Conservation (phyloP, 2,797 vertebrate genomes). For the Gobionotothen gibberifrons region DNA sequence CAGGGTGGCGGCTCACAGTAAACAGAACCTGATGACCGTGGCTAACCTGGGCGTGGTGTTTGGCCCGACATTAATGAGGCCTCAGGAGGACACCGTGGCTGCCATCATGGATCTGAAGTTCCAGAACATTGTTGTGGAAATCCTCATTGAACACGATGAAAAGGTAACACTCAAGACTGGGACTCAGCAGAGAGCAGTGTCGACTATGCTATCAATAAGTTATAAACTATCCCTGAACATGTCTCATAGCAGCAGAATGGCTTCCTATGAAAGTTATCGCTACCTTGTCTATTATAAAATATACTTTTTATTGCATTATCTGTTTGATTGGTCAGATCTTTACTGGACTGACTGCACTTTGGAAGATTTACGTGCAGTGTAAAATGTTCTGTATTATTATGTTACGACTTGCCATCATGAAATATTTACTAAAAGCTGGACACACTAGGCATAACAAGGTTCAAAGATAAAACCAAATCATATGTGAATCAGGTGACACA, state of each 20-base stretch:
- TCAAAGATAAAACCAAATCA: conserved; percentile 23
- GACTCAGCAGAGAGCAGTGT: conserved; percentile 1
- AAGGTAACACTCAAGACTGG: conserved; percentile 83
- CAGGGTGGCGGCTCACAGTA: conserved; percentile 84
- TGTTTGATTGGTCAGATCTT: conserved; percentile 12
- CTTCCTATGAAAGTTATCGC: conserved; percentile 19
- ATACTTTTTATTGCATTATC: conserved; percentile 16
- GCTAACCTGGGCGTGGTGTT: conserved; percentile 98
- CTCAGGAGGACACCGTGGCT: conserved; percentile 96
- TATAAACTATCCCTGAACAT: background rate
- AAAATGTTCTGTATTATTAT: conserved; percentile 22
- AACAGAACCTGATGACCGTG: conserved; percentile 95
- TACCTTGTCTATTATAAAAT: background rate
- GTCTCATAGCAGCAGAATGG: background rate
- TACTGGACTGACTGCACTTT: background rate
- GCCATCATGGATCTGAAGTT: conserved; percentile 99
- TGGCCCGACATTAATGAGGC: conserved; percentile 97
- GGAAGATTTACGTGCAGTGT: conserved; percentile 15
- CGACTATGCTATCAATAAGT: conserved; percentile 2
- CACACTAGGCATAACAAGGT: conserved; percentile 14
- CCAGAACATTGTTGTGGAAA: conserved; percentile 98
- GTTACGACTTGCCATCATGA: conserved; percentile 29
- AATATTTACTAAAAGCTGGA: conserved; percentile 13
- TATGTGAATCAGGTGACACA: conserved; percentile 42
- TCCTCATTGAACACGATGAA: conserved; percentile 94